These are phyloP conservation scores for Penaeus japonicus DNA, from an alignment of 1,140 invertebrate genomes.

Conservation along the genomic window DNA sequence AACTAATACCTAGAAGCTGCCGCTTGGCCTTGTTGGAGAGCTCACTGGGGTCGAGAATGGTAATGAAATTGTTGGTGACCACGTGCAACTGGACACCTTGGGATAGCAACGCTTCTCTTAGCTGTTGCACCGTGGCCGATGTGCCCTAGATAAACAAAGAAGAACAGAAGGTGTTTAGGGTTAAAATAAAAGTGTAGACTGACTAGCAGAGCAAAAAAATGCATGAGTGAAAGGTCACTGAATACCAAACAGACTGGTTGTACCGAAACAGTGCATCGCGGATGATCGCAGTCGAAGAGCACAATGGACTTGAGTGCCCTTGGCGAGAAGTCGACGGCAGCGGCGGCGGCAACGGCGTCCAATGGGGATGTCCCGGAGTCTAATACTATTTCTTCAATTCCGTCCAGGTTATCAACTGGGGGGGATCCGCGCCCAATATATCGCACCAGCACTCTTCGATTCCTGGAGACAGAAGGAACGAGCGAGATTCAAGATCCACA, in stretches of 20 bases:
- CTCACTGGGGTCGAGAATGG: not conserved
- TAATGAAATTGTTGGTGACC: not conserved
- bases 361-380: slow-evolving; percentile 24
- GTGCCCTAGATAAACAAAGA: not conserved
- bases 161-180: not conserved
- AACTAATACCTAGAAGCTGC: slow-evolving; percentile 24
- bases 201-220: not conserved
- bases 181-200: no score
- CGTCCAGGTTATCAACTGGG: not conserved
- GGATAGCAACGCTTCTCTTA: slow-evolving; percentile 1
- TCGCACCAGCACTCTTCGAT: slow-evolving; percentile 16
- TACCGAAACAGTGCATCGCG: slow-evolving; percentile 33
- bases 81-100: slow-evolving; percentile 33
- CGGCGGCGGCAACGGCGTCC: not conserved
- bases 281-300: slow-evolving; percentile 38
- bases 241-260: not conserved
- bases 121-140: not conserved
- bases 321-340: slow-evolving; percentile 21
- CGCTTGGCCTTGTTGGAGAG: slow-evolving; percentile 17
- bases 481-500: not conserved
- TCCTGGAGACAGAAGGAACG: not conserved
- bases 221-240: not conserved
- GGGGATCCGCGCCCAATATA: slow-evolving; percentile 31
- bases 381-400: slow-evolving; percentile 22
- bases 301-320: slow-evolving; percentile 29